Evolutionary conservation across 2,888 invertebrate species (phyloP), one percentile per base, ranked within the genome.

Genomic region (Cyaniris semiargus): DNA sequence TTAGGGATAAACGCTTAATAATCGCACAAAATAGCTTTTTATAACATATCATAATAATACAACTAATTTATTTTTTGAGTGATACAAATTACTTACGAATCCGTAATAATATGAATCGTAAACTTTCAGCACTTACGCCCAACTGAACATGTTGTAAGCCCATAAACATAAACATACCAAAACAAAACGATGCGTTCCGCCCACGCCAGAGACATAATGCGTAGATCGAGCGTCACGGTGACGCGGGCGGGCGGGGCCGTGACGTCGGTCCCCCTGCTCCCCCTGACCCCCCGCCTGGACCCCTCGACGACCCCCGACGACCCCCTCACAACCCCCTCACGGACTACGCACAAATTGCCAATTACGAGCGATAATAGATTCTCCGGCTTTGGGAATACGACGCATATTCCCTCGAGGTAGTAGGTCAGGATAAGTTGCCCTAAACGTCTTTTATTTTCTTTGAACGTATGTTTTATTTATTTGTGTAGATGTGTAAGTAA

Each of bases 181-280:
- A 60, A 60, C 23, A 60, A 58, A 23, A 60, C 60, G 23, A 60
- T 60, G 60, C 27, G 27, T 27, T 18, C 66, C 66, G 27, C 66
- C 66, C 66, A 66, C 66, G 66, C 66, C 60, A 23, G 18, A 27
- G 66, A 66, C 31, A 60, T 23, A 66, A 31, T 66, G 66, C 66
- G 66, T 66, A 66, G 66, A 13, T 4, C 27, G 18, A 27, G 66
- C 66, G 27, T 66, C 66, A 27, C 31, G 6, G 23, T 72, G 71
- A 31, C 71, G 78, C 79, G 80, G 84, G 83, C 81, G 83, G 81
- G 79, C 79, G 81, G 82, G 44, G 79, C 27, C 48, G 82, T 86
- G 86, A 88, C 89, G 88, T 88, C 85, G 85, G 80, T 76, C 48
- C 77, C 76, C 60, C 72, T 58, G 77, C 18, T 18, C 7, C 70